Evolutionary conservation across 2,113 vertebrate genomes (phyloP).

Genomic region (Petroica traversi): DNA sequence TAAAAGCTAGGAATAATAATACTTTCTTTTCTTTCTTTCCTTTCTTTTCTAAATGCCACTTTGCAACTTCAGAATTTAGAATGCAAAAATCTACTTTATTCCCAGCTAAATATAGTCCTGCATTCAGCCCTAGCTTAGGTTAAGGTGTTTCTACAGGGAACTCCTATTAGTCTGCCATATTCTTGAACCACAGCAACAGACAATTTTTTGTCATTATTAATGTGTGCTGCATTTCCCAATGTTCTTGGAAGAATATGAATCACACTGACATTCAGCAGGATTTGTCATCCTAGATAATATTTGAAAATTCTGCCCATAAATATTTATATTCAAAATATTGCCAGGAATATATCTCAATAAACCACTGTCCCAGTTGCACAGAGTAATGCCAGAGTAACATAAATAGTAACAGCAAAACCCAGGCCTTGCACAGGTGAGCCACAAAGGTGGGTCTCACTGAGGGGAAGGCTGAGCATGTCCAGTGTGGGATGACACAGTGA

Average conservation of each 20-base stretch:
- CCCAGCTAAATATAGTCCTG: neutral
- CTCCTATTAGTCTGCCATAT: neutral
- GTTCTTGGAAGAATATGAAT: conserved; percentile 26
- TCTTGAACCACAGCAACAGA: neutral
- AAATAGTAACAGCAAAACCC: neutral
- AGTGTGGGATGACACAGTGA: neutral
- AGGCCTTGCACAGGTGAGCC: neutral
- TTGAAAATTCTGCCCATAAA: conserved; percentile 32
- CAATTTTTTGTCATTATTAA: neutral
- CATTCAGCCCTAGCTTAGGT: neutral
- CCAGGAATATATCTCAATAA: conserved; percentile 37
- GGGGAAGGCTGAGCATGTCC: neutral
- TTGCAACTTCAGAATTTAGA: conserved; percentile 8
- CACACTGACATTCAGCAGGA: conserved; percentile 15
- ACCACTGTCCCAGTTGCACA: neutral
- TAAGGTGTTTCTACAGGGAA: neutral
- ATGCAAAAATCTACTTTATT: conserved; percentile 8
- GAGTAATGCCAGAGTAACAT: neutral
- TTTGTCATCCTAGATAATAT: conserved; percentile 18
- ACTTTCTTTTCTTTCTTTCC: neutral
- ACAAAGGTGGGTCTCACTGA: neutral
- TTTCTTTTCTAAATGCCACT: neutral
- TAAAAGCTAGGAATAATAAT: neutral
- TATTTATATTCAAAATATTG: conserved; percentile 54
- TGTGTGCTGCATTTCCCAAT: neutral